A percentile compares a stretch with the other conserved stretches of the same genome.
These are phyloP conservation scores for Microctenopoma steveboyesi DNA, from an alignment of 2,797 vertebrate genomes.

Conservation along the genomic window DNA sequence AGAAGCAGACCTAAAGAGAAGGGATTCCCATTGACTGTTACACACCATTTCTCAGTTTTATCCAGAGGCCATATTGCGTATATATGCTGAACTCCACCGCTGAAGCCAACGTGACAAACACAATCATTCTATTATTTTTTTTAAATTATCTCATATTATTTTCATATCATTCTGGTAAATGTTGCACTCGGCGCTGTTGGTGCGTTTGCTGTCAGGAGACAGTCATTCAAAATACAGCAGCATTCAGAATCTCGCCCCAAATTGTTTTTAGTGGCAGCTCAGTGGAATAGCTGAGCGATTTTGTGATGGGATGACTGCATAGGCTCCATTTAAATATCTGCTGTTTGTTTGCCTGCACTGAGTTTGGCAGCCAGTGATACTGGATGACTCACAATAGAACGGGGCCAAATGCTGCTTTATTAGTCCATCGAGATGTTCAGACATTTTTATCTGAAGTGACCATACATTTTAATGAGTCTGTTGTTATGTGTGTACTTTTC, in stretches of 20 bases:
- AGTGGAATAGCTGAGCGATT: slow-evolving; percentile 25
- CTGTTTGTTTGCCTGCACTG: slow-evolving; percentile 43
- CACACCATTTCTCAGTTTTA: slow-evolving; percentile 21
- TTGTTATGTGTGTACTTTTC: slow-evolving; percentile 9
- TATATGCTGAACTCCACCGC: neutral
- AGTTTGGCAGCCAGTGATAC: slow-evolving; percentile 40
- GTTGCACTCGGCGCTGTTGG: slow-evolving; percentile 4
- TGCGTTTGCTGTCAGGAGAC: slow-evolving; percentile 15
- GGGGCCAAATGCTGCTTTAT: slow-evolving; percentile 62
- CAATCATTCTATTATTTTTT: neutral
- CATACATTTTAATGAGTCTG: slow-evolving; percentile 59
- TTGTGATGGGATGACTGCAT: slow-evolving; percentile 21
- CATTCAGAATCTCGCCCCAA: slow-evolving; percentile 19
- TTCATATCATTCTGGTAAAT: slow-evolving; percentile 13
- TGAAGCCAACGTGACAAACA: slow-evolving; percentile 19
- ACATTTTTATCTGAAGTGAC: slow-evolving; percentile 61
- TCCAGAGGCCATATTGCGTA: slow-evolving; percentile 22
- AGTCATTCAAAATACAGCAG: slow-evolving; percentile 33
- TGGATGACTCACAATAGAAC: slow-evolving; percentile 54
- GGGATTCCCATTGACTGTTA: slow-evolving; percentile 29
- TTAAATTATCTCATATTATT: neutral
- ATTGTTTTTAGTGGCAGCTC: slow-evolving; percentile 39
- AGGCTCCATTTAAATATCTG: slow-evolving; percentile 44
- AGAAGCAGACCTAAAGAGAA: slow-evolving; percentile 44
- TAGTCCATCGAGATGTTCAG: slow-evolving; percentile 62